Percentiles rank a stretch among this genome's conserved stretches.
Conservation (phyloP, 2,797 vertebrate species). For the Atherinosoma microstoma region DNA sequence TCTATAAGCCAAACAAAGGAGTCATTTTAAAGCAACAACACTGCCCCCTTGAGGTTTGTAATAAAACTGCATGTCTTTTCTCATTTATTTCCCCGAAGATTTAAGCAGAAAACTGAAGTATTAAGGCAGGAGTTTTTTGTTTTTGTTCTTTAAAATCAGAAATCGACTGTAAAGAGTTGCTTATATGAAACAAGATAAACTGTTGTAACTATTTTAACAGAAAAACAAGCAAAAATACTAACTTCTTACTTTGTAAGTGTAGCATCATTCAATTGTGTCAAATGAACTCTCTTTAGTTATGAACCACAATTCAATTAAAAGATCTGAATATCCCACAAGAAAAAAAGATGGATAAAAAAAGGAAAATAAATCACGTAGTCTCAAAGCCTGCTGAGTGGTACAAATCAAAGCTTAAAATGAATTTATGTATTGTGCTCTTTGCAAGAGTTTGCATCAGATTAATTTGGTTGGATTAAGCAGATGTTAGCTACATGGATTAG, state of each 20-base stretch:
- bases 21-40: constrained; percentile 45
- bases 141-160: too few relatives aligned
- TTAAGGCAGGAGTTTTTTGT: neutral
- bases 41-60: constrained; percentile 65
- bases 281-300: neutral
- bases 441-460: constrained; percentile 12
- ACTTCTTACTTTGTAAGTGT: too few relatives aligned
- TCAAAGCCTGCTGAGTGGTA: neutral
- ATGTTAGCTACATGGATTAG: constrained; percentile 52
- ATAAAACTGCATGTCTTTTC: neutral
- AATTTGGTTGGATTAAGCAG: constrained; percentile 59
- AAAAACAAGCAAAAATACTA: too few relatives aligned
- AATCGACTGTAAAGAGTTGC: too few relatives aligned
- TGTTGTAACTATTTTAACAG: too few relatives aligned
- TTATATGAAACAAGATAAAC: too few relatives aligned
- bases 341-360: neutral
- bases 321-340: neutral
- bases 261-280: too few relatives aligned
- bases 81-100: neutral
- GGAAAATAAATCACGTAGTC: neutral
- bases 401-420: constrained; percentile 28
- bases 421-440: neutral
- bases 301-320: neutral
- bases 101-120: neutral
- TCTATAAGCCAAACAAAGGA: neutral